Evolutionary conservation across 2,888 invertebrate genomes (phyloP).

Genomic region (Alloplasta piceator): DNA sequence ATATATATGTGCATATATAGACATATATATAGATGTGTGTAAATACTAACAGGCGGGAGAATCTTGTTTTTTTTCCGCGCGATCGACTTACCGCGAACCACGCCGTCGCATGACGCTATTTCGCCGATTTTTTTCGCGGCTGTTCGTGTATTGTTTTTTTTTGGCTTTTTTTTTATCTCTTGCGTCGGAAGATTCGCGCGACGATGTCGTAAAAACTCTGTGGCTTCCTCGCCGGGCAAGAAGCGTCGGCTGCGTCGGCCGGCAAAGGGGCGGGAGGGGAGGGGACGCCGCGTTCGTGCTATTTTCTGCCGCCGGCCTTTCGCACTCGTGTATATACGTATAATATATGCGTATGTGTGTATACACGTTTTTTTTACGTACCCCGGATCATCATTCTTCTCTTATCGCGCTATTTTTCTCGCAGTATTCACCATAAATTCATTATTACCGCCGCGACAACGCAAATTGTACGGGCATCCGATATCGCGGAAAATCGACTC

Average conservation of each 20-base stretch:
- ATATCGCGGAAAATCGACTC: slow-evolving; percentile 18
- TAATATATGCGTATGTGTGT: slow-evolving; percentile 21
- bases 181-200: slow-evolving; percentile 15
- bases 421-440: slow-evolving; percentile 33
- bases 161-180: slow-evolving; percentile 9
- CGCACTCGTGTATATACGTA: slow-evolving; percentile 66
- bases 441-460: slow-evolving; percentile 2
- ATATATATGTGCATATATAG: slow-evolving; percentile 13
- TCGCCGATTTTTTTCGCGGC: neutral
- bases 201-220: slow-evolving; percentile 19
- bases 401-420: slow-evolving; percentile 70
- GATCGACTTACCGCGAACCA: slow-evolving; percentile 34
- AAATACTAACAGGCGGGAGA: slow-evolving; percentile 7
- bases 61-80: slow-evolving; percentile 34
- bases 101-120: slow-evolving; percentile 41
- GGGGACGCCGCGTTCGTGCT: slow-evolving; percentile 73
- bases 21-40: slow-evolving; percentile 7
- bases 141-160: neutral
- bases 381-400: slow-evolving; percentile 44
- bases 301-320: slow-evolving; percentile 69
- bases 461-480: neutral
- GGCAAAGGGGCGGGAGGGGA: slow-evolving; percentile 66
- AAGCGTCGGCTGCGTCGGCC: slow-evolving; percentile 50
- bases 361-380: slow-evolving; percentile 74
- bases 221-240: slow-evolving; percentile 52